Evolutionary conservation across 2,888 invertebrate genomes (phyloP), one percentile per base, ranked within the genome.

Genomic region (Agrochola macilenta): DNA sequence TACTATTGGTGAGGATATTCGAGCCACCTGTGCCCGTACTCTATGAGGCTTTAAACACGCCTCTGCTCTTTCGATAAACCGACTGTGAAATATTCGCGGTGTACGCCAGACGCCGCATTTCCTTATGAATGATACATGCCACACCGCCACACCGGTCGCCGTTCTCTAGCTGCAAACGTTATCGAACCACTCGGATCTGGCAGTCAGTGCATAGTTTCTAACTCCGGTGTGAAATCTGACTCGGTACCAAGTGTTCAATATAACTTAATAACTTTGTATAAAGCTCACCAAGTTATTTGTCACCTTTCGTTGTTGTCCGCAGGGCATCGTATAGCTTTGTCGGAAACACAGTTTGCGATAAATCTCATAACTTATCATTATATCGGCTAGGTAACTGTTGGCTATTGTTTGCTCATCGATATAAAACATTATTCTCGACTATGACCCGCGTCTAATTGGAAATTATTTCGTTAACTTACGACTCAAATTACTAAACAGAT

Each of bases 121-220:
- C 92, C 95, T 95, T 95, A 95, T 95, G 95, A 95, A 96, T 96
- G 95, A 96, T 95, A 96, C 96, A 96, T 96, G 94, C 92, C 92
- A 89, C 90, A 90, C 86, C 89, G 89, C 91, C 92, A 89, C 90
- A 90, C 86, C 89, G 89, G 91, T 88, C 90, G 87, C 87, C 90
- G 87, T 86, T 85, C 86, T 87, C 87, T 85, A 83, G 85, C 89
- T 86, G 82, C 85, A 85, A 88, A 86, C 87, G 89, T 88, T 89
- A 91, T 90, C 89, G 88, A 91, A 89, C 92, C 92, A 89, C 90
- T 90, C 70, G 80, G 88, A 79, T 77, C 85, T 79, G 87, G 89
- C 87, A 89, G 88, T 88, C 89, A 87, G 89, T 92, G 92, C 93
- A 94, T 93, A 93, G 93, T 92, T 92, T 90, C 84, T 89, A 84